A percentile compares a stretch with the other conserved stretches of the same genome.
These are phyloP conservation scores for Tenthredo amoena DNA, from an alignment of 2,888 invertebrate genomes.

Conservation along the genomic window DNA sequence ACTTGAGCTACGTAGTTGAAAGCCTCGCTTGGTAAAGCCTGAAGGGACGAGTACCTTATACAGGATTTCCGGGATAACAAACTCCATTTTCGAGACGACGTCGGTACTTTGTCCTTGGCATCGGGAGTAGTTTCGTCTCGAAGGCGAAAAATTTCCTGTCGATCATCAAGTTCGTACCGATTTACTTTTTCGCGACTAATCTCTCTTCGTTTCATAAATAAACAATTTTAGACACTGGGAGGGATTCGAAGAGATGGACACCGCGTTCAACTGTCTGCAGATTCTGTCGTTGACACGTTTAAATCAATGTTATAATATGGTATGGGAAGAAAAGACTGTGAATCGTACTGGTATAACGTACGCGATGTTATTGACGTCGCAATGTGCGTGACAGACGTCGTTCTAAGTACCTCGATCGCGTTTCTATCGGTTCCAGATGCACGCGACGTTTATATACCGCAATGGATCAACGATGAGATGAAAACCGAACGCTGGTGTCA, in stretches of 20 bases:
- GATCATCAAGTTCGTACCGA: neutral
- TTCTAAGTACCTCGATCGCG: neutral
- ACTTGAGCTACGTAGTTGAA: conserved; percentile 13
- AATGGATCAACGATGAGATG: neutral
- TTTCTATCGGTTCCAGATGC: neutral
- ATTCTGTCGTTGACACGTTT: neutral
- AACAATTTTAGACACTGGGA: neutral
- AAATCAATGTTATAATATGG: neutral
- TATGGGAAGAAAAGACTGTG: neutral
- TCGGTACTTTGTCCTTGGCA: neutral
- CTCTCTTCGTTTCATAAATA: neutral
- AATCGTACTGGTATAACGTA: neutral
- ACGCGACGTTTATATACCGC: neutral
- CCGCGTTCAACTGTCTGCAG: neutral
- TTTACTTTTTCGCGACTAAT: neutral
- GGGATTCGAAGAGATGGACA: neutral
- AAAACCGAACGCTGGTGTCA: neutral
- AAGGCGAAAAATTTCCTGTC: neutral
- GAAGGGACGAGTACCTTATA: conserved; percentile 21
- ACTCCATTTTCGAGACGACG: neutral
- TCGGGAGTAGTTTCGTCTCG: neutral
- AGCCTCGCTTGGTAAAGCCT: neutral
- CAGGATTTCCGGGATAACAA: conserved; percentile 28
- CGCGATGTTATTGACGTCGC: neutral
- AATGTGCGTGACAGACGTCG: conserved; percentile 25